Base-by-base conservation (phyloP, 2,797 vertebrate genomes). In the Acanthurus lineatus region DNA sequence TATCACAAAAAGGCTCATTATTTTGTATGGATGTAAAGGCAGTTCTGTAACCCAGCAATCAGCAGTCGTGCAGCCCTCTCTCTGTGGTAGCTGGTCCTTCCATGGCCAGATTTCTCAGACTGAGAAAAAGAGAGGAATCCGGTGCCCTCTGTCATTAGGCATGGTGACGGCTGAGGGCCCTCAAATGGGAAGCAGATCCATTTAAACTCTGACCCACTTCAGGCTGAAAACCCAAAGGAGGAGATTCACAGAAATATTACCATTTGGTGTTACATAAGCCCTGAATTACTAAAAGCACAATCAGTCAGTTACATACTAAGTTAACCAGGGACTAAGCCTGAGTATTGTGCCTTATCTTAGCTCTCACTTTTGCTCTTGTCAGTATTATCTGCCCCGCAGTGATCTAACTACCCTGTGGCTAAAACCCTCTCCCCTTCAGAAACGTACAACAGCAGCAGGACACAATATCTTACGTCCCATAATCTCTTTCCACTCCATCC, bases 131-230 rank as follows among this genome's bases (percentile, higher is more conserved):
- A 67, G 63, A 79, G 79, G 65, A 79, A 86, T 85, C 77, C 66
- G 49, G 73, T 79, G 67, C 54, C 69, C 77, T 86, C 85, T 86
- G 86, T 91, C 88, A 87, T 88, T 88, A 85, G 82, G 68, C 76
- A 74, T 58, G 74, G 62, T 38, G 83, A 86, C 4, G 52, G 73
- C 82, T 86, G 51, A 84, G 71, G 69, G 72, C 61, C 57, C 78
- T 85, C 71, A 83, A 85, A 84, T 85, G 53, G 70, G 82, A 91
- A 88, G 87, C 70, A 87, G 81, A 88, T 88, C 77, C 76, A 69
- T 86, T 88, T 85, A 83, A 91, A 89, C 82, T 84, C 73, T 90
- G 78, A 87, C 85, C 84, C 59, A 85, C 53, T 80, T 87, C 67
- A 72, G 79, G 42, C 73, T 77, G 65, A 75, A 66, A 81, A 35